Evolutionary conservation across 1,140 invertebrate genomes (phyloP), one percentile per base, ranked within the genome.

Genomic region (Wasmannia auropunctata): DNA sequence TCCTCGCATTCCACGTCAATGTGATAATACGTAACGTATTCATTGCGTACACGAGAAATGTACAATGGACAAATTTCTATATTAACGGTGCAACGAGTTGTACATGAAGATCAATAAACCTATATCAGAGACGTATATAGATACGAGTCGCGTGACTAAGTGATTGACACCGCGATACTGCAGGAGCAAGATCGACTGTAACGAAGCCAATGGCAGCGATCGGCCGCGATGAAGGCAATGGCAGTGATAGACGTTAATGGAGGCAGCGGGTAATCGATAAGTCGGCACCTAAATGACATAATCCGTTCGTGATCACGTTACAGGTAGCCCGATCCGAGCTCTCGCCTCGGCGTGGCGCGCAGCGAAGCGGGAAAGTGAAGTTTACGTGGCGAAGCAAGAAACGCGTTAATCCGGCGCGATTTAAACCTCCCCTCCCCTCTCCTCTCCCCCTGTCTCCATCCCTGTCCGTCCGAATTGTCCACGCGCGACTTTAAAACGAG

Each of bases 191-290:
- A 69, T 72, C 19, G 14, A 37, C 79, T 0, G 19, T 43, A 72
- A 72, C n/a, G 51, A 58, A 34, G 25, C 19, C 67, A 56, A 58
- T 43, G 51, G 7, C 65, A 40, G 37, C n/a, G n/a, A 81, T 56
- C 25, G 49, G 11, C 46, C 34, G 25, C 7, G 65, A 25, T 40
- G 51, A 46, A 22, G 37, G 25, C 79, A 58, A 31, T 25, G 51
- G 14, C 25, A 46, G 51, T 56, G 34, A 83, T 74, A 28, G 79
- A 69, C 67, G 19, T 72, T 83, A 74, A 83, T 83, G 28, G 54
- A 43, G n/a, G 28, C 37, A 46, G 51, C 19, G 8, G 28, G 58
- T 56, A 70, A 81, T 81, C 77, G 54, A 72, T 72, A 81, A 81
- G 31, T 28, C 25, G 49, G 3, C n/a, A 28, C 37, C 22, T 54